Evolutionary conservation across 2,888 invertebrate species (phyloP).

Genomic region (Noctua janthina): DNA sequence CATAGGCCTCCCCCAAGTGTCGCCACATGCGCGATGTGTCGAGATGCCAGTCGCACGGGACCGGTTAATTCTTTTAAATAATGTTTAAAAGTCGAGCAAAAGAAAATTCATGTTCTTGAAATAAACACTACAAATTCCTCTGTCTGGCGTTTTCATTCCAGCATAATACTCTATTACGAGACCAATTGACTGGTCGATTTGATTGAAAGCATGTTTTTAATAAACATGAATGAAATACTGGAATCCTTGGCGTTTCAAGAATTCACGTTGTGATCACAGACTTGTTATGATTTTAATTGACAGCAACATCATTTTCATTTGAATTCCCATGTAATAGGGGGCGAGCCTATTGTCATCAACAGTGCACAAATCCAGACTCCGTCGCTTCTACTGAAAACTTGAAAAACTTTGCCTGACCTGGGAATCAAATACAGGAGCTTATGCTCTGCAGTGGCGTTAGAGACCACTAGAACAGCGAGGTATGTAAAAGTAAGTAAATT

Average conservation of each 20-base stretch:
- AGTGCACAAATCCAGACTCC: not conserved
- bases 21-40: too few species aligned
- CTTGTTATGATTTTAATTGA: slow-evolving; percentile 5
- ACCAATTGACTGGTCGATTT: not conserved
- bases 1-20: too few species aligned
- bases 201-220: slow-evolving; percentile 18
- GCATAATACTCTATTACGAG: too few species aligned
- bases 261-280: not conserved
- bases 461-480: not conserved
- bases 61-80: not conserved
- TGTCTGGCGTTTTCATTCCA: too few species aligned
- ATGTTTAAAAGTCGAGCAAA: not conserved
- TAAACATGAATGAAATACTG: not conserved
- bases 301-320: not conserved
- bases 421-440: not conserved
- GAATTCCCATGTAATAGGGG: not conserved
- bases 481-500: not conserved
- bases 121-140: too few species aligned
- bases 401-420: not conserved
- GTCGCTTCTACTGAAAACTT: not conserved
- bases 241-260: not conserved
- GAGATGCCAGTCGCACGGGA: too few species aligned
- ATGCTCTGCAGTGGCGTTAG: not conserved
- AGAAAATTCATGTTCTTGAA: not conserved
- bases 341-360: not conserved